Base-by-base conservation (phyloP, 2,888 invertebrate species). In the Gymnoscelis rufifasciata region DNA sequence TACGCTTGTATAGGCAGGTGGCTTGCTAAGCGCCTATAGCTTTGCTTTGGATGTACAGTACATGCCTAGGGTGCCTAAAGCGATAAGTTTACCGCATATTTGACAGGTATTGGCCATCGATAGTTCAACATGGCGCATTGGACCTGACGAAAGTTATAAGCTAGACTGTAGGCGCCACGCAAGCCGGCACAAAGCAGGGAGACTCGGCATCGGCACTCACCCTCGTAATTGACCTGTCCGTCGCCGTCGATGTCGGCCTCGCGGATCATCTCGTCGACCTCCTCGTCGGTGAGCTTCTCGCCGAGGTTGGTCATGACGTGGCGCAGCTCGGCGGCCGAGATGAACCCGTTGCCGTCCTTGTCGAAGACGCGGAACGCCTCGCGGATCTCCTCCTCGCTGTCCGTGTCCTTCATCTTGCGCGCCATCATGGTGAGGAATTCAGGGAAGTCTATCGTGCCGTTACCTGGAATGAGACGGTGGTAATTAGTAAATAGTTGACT, bases 381-480 rank as follows among this genome's bases (percentile, higher is more conserved):
- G 87, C 98, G 94, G 88, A 99, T 98, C 90, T 99, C 98, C 89
- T 98, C 98, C 92, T 98, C 98, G 84, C 97, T 96, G 90, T 99
- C 99, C 63, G 98, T 98, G 91, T 99, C 98, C 90, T 99, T 98
- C 97, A 99, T 98, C 93, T 99, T 99, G 79, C 98, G 94, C 75
- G 99, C 99, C 99, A 99, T 99, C 98, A 99, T 99, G 82, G 98
- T 98, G 75, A 99, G 93, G 92, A 99, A 99, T 90, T 99, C 99
- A 70, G 98, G 98, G 90, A 99, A 99, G 91, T 99, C 99, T 90
- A 99, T 99, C 84, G 98, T 99, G 78, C 99, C 99, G 89, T 99
- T 99, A 77, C 98, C 98, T 98, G 83, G 47, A 86, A 49, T 35
- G 19, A 5, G 19, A 19, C n/a, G n/a, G n/a, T n/a, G n/a, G n/a